A percentile compares a stretch with the other conserved stretches of the same genome.
phyloP scores from a whole-genome alignment of 2,888 invertebrate species.

The Caenorhabditis angaria region DNA sequence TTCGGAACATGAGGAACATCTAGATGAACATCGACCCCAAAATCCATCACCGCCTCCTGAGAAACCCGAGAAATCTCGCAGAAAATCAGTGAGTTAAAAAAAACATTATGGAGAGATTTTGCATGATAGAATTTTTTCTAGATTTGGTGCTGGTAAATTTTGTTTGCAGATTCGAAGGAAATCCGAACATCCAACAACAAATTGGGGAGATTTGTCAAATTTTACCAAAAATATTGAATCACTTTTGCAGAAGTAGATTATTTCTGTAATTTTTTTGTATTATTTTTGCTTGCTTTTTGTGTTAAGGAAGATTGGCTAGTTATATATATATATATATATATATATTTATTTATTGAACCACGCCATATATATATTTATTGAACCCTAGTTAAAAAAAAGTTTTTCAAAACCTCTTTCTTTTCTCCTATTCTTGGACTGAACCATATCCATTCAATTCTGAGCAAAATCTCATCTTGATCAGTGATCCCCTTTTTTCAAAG shows the following conservation, averaged over 20 bases:
- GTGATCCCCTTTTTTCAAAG: no score
- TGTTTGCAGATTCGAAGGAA: not conserved
- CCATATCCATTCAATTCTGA: no score
- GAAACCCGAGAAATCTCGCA: slow-evolving; percentile 20
- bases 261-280: not conserved
- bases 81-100: slow-evolving; percentile 22
- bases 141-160: slow-evolving; percentile 2
- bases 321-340: not conserved
- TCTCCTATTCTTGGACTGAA: no score
- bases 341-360: not conserved
- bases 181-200: slow-evolving; percentile 14
- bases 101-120: not conserved
- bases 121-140: no score
- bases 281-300: not conserved
- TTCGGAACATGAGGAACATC: slow-evolving; percentile 25
- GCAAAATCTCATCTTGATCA: no score
- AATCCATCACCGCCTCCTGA: slow-evolving; percentile 8
- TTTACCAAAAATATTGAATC: slow-evolving; percentile 55
- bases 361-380: no score
- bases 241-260: slow-evolving; percentile 17
- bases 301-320: not conserved
- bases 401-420: no score
- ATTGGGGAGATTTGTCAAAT: slow-evolving; percentile 48
- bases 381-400: no score
- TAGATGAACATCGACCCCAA: slow-evolving; percentile 12